A percentile compares a stretch with the other conserved stretches of the same genome.
Conservation (phyloP, 2,888 invertebrate species). For the Nipponacmea schrenckii region DNA sequence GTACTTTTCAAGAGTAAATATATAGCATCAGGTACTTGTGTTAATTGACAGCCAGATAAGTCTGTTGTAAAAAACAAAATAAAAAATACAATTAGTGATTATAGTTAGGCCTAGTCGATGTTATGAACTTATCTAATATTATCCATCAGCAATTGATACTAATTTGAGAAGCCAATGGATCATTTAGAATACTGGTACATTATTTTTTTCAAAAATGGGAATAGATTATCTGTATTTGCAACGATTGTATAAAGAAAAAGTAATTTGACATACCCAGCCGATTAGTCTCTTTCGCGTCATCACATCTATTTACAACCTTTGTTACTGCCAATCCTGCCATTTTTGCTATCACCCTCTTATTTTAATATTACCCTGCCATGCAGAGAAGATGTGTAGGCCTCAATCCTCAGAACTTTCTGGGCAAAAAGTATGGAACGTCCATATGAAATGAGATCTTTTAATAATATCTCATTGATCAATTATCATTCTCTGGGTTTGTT, state of each 20-base stretch:
- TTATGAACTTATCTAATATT: no score
- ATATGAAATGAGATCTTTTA: no score
- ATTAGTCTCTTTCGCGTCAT: slow-evolving; percentile 50
- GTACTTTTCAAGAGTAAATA: slow-evolving; percentile 50
- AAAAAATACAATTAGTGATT: neutral
- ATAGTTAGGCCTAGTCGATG: no score
- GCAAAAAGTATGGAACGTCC: no score
- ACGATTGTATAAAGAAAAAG: neutral
- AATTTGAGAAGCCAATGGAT: no score
- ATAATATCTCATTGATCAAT: no score
- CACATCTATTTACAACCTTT: slow-evolving; percentile 48
- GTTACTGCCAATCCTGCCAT: slow-evolving; percentile 53
- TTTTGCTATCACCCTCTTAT: neutral
- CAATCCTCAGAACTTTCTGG: no score
- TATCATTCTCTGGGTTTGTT: no score
- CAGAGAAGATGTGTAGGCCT: no score
- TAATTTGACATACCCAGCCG: slow-evolving; percentile 37
- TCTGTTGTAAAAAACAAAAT: slow-evolving; percentile 38
- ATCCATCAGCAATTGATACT: no score
- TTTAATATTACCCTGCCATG: no score
- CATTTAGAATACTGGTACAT: neutral
- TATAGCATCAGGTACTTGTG: slow-evolving; percentile 53
- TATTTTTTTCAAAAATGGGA: neutral
- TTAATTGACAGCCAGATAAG: slow-evolving; percentile 53
- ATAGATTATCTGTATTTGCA: no score